phyloP scores from a whole-genome alignment of 2,113 vertebrate genomes.

The Oophaga pumilio region DNA sequence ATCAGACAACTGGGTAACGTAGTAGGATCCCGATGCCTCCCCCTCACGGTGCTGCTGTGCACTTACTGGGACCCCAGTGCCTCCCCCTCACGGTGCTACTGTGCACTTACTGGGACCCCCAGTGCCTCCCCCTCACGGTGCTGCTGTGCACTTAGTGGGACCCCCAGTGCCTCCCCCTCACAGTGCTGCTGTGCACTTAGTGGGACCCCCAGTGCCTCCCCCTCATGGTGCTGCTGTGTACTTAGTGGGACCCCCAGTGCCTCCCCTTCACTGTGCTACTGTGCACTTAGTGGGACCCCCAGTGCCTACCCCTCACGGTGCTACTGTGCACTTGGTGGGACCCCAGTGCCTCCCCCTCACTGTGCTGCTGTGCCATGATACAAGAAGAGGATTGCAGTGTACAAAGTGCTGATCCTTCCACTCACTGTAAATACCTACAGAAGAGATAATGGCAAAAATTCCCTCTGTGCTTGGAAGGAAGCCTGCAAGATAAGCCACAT shows the following conservation, averaged over 20 bases:
- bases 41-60: neutral
- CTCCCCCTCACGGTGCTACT: no score
- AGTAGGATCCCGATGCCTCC: neutral
- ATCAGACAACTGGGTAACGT: conserved; percentile 7
- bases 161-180: neutral
- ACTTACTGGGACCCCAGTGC: neutral
- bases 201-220: neutral
- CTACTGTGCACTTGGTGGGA: no score
- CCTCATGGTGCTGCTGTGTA: neutral
- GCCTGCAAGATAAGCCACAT: no score
- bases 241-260: neutral
- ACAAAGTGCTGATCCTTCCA: no score
- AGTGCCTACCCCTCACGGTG: neutral
- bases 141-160: no score
- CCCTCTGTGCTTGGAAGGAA: neutral
- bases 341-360: neutral
- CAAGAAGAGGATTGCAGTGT: neutral
- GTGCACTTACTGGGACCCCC: no score
- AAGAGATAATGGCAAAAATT: neutral
- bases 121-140: neutral
- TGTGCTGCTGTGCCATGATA: neutral
- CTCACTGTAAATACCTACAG: no score
- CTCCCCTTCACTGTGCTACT: no score
- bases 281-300: no score
- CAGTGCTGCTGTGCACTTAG: neutral